Conservation (phyloP, 2,888 invertebrate species). For the Diaperis boleti region DNA sequence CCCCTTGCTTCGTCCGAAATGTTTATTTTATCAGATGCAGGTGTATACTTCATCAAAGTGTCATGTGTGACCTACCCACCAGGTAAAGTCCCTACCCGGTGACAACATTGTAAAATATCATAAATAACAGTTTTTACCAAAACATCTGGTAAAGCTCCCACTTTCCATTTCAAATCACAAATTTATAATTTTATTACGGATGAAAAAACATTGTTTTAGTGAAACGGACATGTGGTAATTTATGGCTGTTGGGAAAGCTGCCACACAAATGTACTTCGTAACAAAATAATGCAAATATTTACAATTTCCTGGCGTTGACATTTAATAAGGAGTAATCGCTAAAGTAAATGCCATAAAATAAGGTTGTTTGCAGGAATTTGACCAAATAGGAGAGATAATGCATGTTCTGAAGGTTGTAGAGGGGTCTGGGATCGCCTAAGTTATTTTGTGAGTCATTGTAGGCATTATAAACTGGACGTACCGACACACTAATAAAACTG, state of each 20-base stretch:
- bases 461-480: too few relatives aligned
- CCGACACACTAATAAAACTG: too few relatives aligned
- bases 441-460: too few relatives aligned
- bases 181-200: background rate
- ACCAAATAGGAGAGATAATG: background rate
- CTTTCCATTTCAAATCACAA: constrained; percentile 5
- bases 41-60: constrained; percentile 24
- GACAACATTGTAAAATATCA: background rate
- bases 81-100: background rate
- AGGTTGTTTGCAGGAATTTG: background rate
- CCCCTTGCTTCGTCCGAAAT: constrained; percentile 4
- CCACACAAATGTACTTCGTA: background rate
- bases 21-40: constrained; percentile 30
- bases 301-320: background rate
- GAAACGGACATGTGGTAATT: background rate
- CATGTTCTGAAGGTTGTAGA: too few relatives aligned
- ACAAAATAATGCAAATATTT: background rate
- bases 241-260: background rate
- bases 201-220: background rate
- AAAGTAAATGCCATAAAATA: background rate
- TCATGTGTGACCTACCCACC: constrained; percentile 20
- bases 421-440: too few relatives aligned
- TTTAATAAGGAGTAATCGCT: background rate
- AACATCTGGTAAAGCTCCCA: background rate
- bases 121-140: constrained; percentile 1